phyloP scores from a whole-genome alignment of 1,140 invertebrate genomes.

The Rhagoletis pomonella region DNA sequence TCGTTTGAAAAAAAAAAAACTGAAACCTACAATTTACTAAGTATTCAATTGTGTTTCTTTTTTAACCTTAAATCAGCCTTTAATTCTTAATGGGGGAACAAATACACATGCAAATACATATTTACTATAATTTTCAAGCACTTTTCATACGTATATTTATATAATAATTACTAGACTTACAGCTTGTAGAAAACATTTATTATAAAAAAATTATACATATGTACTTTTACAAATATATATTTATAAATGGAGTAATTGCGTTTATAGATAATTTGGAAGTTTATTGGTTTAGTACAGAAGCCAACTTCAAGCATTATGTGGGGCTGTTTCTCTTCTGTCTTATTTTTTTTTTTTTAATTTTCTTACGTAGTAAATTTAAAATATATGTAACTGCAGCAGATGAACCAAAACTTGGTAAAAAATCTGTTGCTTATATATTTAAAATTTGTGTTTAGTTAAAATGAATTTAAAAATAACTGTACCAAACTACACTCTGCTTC shows the following conservation, averaged over 20 bases:
- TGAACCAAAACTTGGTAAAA: no score
- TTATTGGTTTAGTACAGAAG: no score
- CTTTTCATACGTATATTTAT: background rate
- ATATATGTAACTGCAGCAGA: no score
- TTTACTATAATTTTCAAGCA: background rate
- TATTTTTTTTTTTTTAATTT: no score
- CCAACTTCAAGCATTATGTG: no score
- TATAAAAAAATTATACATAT: background rate
- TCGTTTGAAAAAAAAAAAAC: background rate
- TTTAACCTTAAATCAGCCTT: conserved; percentile 40
- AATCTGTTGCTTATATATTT: no score
- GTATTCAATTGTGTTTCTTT: background rate
- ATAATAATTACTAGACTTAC: conserved; percentile 1
- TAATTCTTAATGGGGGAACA: conserved; percentile 23
- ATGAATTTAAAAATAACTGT: no score
- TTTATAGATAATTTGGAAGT: no score
- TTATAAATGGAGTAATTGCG: background rate
- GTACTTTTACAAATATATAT: background rate
- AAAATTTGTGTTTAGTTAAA: no score
- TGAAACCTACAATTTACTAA: conserved; percentile 37
- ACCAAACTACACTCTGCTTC: no score
- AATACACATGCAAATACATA: conserved; percentile 10
- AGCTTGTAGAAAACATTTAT: background rate
- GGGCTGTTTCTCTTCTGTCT: no score
- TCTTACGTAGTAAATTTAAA: no score